Evolutionary conservation across 2,797 vertebrate species (phyloP), one percentile per base, ranked within the genome.

Genomic region (Cyclopterus lumpus): DNA sequence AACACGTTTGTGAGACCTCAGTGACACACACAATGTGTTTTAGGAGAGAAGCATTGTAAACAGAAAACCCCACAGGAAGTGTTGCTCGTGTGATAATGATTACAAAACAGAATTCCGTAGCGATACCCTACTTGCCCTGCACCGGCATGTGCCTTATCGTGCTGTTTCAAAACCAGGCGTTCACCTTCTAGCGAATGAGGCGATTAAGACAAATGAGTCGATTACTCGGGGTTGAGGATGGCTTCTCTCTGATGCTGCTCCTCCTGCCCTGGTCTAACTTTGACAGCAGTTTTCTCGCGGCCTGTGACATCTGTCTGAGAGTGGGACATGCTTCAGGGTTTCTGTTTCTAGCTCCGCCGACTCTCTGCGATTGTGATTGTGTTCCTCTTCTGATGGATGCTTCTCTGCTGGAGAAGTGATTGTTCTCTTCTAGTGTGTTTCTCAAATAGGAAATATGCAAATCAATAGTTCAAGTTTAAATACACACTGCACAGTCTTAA

Each of bases 301-400:
- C 65, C 55, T 71, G 51, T 79, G 57, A 79, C 78, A 77, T 86
- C 75, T 84, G 68, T 53, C 79, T 73, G 36, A 51, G 58, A 58
- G 42, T 1, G 40, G 20, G 82, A 84, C 44, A 73, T 7, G 60
- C 70, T 77, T 68, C 51, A 44, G 46, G 53, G 71, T 83, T 62
- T 80, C 40, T 71, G 58, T 68, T 55, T 66, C 48, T 76, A 61
- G 67, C 76, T 74, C 53, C 63, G 38, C 12, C 3, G 8, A 42
- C 59, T 67, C 59, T 67, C 64, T 66, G 67, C 67, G 69, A 10
- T 36, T 63, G 55, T 80, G 58, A 71, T 38, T 34, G 36, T 70
- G 60, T n/a, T 34, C 40, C 57, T 42, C 22, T 28, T 38, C n/a
- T 71, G 15, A 67, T 60, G 34, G 61, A 36, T 6, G 38, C 18